Conservation (phyloP, 92 coral and sea anemone species). For the Epizoanthus rinbou region DNA sequence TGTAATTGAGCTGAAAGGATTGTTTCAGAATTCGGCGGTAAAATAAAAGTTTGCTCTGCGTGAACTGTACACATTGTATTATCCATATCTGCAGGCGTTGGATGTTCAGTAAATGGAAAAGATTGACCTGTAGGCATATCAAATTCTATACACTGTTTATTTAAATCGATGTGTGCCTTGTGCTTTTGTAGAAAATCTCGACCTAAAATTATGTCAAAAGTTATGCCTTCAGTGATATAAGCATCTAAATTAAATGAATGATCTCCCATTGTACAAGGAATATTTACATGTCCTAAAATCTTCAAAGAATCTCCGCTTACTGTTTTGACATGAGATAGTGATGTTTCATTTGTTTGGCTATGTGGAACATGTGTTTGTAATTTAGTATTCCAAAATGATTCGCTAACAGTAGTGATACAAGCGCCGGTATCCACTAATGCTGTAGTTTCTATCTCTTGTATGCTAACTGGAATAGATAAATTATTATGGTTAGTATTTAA, state of each 20-base stretch:
- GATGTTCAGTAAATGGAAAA: neutral
- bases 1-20: neutral
- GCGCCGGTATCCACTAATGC: slow-evolving; percentile 10
- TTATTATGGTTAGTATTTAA: neutral
- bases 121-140: neutral
- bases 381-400: neutral
- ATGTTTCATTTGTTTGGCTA: neutral
- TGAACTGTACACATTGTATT: neutral
- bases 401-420: slow-evolving; percentile 5
- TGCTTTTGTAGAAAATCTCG: slow-evolving; percentile 2
- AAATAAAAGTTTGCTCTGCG: neutral
- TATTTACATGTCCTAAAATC: neutral
- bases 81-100: neutral
- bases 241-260: neutral
- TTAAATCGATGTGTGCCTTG: neutral
- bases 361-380: neutral
- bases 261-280: neutral
- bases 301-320: slow-evolving; percentile 16
- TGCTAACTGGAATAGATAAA: neutral
- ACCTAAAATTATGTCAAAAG: neutral
- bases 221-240: neutral
- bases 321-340: neutral
- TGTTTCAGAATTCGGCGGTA: slow-evolving; percentile 27
- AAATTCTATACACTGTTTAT: neutral
- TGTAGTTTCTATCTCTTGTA: neutral